Conservation (phyloP, 2,797 vertebrate species). For the Pangasius krempfi region DNA sequence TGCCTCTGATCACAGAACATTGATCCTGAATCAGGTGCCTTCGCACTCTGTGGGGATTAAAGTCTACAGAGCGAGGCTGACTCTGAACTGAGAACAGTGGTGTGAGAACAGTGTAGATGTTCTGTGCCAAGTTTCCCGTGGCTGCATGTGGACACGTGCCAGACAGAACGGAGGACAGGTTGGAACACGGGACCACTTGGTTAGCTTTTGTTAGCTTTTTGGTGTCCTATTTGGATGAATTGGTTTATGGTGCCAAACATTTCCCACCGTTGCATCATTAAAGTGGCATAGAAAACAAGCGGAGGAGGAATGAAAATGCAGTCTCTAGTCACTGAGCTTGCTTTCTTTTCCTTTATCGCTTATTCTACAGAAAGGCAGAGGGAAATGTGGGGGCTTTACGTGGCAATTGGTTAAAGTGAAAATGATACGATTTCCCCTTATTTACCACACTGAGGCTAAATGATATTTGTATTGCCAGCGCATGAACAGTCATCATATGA, state of each 20-base stretch:
- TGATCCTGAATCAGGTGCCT: constrained; percentile 15
- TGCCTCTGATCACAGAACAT: constrained; percentile 19
- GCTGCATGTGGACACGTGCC: constrained; percentile 6
- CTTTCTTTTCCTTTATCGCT: neutral
- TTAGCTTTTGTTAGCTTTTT: constrained; percentile 22
- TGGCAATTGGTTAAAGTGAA: constrained; percentile 40
- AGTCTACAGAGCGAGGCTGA: neutral
- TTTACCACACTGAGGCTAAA: neutral
- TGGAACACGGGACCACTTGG: constrained; percentile 23
- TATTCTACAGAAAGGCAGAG: neutral
- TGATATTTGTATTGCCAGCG: neutral
- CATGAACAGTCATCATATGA: no score
- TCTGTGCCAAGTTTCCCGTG: constrained; percentile 7
- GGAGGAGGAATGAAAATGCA: constrained; percentile 12
- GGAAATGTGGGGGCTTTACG: constrained; percentile 36
- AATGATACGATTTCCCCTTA: constrained; percentile 25
- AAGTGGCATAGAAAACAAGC: constrained; percentile 34
- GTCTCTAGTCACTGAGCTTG: neutral
- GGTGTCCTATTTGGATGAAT: constrained; percentile 34
- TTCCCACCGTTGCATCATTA: constrained; percentile 55
- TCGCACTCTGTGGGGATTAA: neutral
- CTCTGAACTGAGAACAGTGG: constrained; percentile 17
- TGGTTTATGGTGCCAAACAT: constrained; percentile 40
- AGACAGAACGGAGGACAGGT: constrained; percentile 24
- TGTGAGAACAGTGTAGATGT: neutral